Evolutionary conservation across 2,797 vertebrate species (phyloP).

Genomic region (Mormyrops attenuatus): DNA sequence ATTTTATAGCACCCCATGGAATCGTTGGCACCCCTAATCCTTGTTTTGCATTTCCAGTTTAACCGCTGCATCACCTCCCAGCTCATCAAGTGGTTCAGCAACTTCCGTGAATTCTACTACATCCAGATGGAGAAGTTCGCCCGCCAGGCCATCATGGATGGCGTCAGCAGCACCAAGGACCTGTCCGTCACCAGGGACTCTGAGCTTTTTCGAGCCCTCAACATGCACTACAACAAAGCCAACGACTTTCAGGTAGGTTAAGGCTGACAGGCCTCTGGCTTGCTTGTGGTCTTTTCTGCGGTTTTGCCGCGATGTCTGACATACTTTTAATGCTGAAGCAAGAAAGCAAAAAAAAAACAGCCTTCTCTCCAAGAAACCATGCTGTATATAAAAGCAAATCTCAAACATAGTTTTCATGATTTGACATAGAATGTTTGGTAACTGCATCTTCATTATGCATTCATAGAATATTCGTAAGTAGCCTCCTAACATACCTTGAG

Average conservation of each 20-base stretch:
- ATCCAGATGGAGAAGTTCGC: slow-evolving; percentile 98
- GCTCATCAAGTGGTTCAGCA: slow-evolving; percentile 99
- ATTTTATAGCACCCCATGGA: background rate
- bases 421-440: background rate
- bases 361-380: background rate
- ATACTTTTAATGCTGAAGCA: background rate
- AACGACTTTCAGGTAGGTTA: slow-evolving; percentile 87
- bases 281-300: background rate
- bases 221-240: slow-evolving; percentile 92
- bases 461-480: background rate
- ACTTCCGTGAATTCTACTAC: slow-evolving; percentile 97
- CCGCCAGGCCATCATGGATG: slow-evolving; percentile 82
- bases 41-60: slow-evolving; percentile 62
- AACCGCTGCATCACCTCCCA: slow-evolving; percentile 94
- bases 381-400: background rate
- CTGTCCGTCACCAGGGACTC: slow-evolving; percentile 78
- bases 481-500: background rate
- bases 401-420: background rate
- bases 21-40: background rate
- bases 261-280: background rate
- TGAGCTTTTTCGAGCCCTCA: slow-evolving; percentile 85
- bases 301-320: background rate
- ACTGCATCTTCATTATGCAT: background rate
- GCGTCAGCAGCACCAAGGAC: slow-evolving; percentile 63
- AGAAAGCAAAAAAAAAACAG: background rate